Conservation (phyloP, 2,888 invertebrate genomes). For the Amiota mariae region DNA sequence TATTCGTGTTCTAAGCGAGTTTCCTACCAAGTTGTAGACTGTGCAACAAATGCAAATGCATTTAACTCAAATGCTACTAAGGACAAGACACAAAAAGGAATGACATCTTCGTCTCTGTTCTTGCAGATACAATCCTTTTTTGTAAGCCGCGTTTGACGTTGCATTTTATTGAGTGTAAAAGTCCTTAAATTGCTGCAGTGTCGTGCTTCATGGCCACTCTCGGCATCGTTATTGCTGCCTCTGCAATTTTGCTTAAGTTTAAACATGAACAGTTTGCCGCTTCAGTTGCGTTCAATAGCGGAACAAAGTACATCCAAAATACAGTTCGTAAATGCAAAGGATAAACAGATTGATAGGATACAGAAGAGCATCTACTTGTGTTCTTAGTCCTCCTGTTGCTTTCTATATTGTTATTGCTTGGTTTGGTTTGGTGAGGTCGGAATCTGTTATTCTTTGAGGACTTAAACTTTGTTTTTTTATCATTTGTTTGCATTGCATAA, state of each 20-base stretch:
- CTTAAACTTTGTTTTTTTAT: background rate
- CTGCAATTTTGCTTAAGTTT: conserved; percentile 27
- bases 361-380: background rate
- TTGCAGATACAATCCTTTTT: conserved; percentile 4
- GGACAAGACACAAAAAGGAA: conserved; percentile 22
- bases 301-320: conserved; percentile 59
- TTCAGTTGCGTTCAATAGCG: conserved; percentile 64
- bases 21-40: background rate
- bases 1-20: too few species aligned
- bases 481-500: background rate
- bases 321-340: conserved; percentile 17
- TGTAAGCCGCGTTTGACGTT: conserved; percentile 7
- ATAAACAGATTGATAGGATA: conserved; percentile 17
- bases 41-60: conserved; percentile 49
- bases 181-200: conserved; percentile 37
- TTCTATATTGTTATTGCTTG: background rate
- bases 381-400: background rate
- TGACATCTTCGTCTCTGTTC: background rate
- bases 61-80: conserved; percentile 41
- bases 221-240: conserved; percentile 14
- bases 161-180: conserved; percentile 57
- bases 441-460: too few species aligned
- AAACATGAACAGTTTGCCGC: conserved; percentile 48
- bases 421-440: too few species aligned
- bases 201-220: conserved; percentile 8